Percentiles rank a stretch among this genome's conserved stretches.
Conservation (phyloP, 2,888 invertebrate species). For the Tachina lurida region DNA sequence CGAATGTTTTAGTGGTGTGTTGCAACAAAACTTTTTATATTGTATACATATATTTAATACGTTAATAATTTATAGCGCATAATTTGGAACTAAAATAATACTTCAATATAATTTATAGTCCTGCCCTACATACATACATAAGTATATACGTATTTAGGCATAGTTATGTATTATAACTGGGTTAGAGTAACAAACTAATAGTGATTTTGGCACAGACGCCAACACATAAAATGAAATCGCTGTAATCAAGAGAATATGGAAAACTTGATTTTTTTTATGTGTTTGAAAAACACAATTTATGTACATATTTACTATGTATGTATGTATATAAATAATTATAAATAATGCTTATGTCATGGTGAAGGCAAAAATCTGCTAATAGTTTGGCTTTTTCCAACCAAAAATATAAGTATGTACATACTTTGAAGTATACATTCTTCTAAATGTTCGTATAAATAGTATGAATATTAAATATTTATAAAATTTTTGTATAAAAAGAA, state of each 20-base stretch:
- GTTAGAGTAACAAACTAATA: slow-evolving; percentile 52
- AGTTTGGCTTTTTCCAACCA: slow-evolving; percentile 11
- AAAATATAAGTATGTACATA: neutral
- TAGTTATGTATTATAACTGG: slow-evolving; percentile 34
- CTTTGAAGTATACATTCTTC: too few relatives aligned
- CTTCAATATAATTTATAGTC: slow-evolving; percentile 37
- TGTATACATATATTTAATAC: neutral
- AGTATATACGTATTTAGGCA: too few relatives aligned
- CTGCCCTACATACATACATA: slow-evolving; percentile 16
- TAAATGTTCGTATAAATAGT: neutral
- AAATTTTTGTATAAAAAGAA: slow-evolving; percentile 20
- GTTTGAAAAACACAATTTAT: too few relatives aligned
- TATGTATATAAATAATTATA: slow-evolving; percentile 23
- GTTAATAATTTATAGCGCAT: slow-evolving; percentile 15
- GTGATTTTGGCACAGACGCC: slow-evolving; percentile 51
- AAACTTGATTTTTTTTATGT: neutral
- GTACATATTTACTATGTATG: too few relatives aligned
- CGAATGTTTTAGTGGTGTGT: too few relatives aligned
- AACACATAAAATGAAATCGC: slow-evolving; percentile 34
- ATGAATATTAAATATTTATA: slow-evolving; percentile 6
- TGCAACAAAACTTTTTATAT: too few relatives aligned
- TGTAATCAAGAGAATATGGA: slow-evolving; percentile 53
- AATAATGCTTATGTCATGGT: slow-evolving; percentile 69
- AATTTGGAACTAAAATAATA: slow-evolving; percentile 42
- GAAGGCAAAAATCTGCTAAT: slow-evolving; percentile 51